Percentiles rank a stretch among this genome's conserved stretches.
Evolutionary conservation across 2,797 vertebrate species (phyloP).

Genomic region (Ibycter americanus): DNA sequence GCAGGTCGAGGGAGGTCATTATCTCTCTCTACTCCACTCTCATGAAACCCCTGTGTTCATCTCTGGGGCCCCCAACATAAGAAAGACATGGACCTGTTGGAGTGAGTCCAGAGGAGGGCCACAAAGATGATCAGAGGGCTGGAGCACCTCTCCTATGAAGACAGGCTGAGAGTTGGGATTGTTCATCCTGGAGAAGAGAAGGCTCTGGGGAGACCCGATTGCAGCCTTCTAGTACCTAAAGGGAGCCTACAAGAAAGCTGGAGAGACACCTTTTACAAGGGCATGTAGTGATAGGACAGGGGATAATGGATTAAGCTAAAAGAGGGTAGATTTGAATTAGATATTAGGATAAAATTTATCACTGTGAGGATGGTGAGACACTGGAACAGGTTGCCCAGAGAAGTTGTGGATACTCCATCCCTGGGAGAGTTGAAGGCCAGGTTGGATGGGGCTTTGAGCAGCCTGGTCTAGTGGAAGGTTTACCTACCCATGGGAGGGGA

Average conservation of each 20-base stretch:
- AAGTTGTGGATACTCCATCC: neutral
- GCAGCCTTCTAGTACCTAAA: neutral
- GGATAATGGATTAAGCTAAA: neutral
- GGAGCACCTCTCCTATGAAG: neutral
- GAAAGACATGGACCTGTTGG: neutral
- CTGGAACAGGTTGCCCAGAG: neutral
- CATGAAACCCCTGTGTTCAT: neutral
- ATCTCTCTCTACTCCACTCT: neutral
- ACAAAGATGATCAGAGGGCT: neutral
- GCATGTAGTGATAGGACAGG: neutral
- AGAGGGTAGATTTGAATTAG: neutral
- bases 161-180: neutral
- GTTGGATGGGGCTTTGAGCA: neutral
- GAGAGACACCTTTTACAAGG: neutral
- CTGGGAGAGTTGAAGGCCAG: neutral
- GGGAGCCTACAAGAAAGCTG: neutral
- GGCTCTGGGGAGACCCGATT: neutral
- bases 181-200: neutral
- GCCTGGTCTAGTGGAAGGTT: neutral
- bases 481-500: rapidly evolving
- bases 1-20: neutral
- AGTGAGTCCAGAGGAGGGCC: neutral
- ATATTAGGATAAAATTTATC: neutral
- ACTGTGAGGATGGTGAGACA: neutral
- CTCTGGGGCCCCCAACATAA: neutral